phyloP scores from a whole-genome alignment of 2,888 invertebrate genomes.

The Girardia tigrina region DNA sequence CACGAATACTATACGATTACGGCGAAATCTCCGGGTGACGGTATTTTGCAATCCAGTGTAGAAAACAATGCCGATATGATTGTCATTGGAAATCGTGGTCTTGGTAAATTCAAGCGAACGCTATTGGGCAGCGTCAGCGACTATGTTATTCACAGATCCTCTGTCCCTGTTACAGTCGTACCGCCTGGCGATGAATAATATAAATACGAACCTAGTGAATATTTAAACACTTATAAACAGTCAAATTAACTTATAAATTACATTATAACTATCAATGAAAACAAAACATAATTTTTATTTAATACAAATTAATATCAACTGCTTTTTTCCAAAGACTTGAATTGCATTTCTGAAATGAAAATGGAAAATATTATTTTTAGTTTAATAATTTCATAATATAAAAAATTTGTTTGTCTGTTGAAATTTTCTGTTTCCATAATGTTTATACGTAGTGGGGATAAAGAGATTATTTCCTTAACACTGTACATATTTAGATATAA shows the following conservation, averaged over 20 bases:
- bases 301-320: background rate
- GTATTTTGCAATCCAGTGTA: background rate
- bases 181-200: background rate
- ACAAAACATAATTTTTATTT: background rate
- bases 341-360: background rate
- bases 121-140: background rate
- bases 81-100: constrained; percentile 3
- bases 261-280: no score
- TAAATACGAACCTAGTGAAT: background rate
- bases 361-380: no score
- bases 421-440: no score
- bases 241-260: no score
- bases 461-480: no score
- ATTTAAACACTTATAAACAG: background rate
- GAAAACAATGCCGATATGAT: constrained; percentile 17
- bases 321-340: constrained; percentile 4
- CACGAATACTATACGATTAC: constrained; percentile 8
- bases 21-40: background rate
- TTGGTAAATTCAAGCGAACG: background rate
- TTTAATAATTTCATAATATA: no score
- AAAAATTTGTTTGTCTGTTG: no score
- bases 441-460: no score
- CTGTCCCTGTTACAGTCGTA: background rate
- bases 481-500: no score
- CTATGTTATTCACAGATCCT: background rate